Base-by-base conservation (phyloP, 2,113 vertebrate genomes). In the Triplophysa tibetana region DNA sequence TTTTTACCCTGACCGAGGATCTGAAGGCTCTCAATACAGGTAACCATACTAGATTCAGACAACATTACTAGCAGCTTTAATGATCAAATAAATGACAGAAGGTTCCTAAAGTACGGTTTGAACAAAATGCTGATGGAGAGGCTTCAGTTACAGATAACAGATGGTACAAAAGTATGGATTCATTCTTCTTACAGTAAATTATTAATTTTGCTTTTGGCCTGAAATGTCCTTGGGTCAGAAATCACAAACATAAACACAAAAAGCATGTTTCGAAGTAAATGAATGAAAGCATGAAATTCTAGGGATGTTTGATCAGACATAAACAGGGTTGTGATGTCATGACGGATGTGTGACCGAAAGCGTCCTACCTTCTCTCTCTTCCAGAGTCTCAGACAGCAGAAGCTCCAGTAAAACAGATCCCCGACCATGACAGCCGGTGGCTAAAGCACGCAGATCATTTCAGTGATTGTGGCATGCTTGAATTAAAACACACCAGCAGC, bases 341-440 rank as follows among this genome's bases (percentile, higher is more conserved):
- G 7, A 3, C 43, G 12, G 43, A 45, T 11, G 33, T 38, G 33
- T 38, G 33, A 38, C 33, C 33, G 19, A 21, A 16, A n/a, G 54
- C 58, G 54, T 62, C 92, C 92, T 86, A 94, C 93, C 93, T 93
- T 93, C 2, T 94, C 90, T 73, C 85, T 88, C 56, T 82, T 92
- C 93, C 92, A 94, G 79, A 91, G 87, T 88, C 84, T 89, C 41
- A 93, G 91, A 89, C 93, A 94, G 90, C 93, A 93, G 81, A 92
- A 92, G 82, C 91, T 89, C 93, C 92, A 94, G 85, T 89, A 87
- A 85, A 93, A 91, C 76, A 93, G 52, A 65, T 93, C 92, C 74
- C 91, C 89, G 85, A 94, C 85, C 93, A 94, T 94, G 89, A 85
- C 90, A 86, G 78, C 85, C 26, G 0, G 26, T 48, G 70, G 85